Evolutionary conservation across 2,797 vertebrate genomes (phyloP).

Genomic region (Lepus townsendii): DNA sequence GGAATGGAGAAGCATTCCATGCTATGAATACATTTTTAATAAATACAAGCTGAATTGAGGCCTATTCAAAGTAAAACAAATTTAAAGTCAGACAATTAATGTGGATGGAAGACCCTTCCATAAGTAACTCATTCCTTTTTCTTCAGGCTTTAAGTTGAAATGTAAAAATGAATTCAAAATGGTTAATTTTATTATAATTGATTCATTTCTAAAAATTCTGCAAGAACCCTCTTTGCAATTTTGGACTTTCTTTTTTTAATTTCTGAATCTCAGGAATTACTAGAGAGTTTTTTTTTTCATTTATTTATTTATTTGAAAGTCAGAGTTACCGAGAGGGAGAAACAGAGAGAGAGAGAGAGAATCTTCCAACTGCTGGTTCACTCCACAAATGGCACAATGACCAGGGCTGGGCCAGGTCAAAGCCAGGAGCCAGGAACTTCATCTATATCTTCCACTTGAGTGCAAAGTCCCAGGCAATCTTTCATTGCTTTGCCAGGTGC

Average conservation of each 20-base stretch:
- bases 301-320: no score
- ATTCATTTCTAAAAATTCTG: constrained; percentile 12
- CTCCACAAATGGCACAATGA: no score
- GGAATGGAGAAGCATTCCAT: not conserved
- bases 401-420: no score
- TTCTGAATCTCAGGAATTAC: no score
- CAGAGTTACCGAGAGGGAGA: no score
- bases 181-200: not conserved
- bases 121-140: not conserved
- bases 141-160: not conserved
- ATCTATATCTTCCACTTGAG: no score
- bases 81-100: not conserved
- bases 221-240: not conserved
- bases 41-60: not conserved
- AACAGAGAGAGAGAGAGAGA: no score
- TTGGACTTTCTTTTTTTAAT: not conserved
- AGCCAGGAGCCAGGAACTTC: no score
- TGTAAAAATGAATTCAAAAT: not conserved
- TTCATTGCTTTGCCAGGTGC: no score
- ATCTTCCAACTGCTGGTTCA: no score
- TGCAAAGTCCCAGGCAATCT: no score
- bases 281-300: no score
- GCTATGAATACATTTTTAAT: not conserved
- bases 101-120: not conserved
- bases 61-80: not conserved